Percentiles rank a stretch among this genome's conserved stretches.
Evolutionary conservation across 2,888 invertebrate genomes (phyloP).

Genomic region (Oxystoma pomonae): DNA sequence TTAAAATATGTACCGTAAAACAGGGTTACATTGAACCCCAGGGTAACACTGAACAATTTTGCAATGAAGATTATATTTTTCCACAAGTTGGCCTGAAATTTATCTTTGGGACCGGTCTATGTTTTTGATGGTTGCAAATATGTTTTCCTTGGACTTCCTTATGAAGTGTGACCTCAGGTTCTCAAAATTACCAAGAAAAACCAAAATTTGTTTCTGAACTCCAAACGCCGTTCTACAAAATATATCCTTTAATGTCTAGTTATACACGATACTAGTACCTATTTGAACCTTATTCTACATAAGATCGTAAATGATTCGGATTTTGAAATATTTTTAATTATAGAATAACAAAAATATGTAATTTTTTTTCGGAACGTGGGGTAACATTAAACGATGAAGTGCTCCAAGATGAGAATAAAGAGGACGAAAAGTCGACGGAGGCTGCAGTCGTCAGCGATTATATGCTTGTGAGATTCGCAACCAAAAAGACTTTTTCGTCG

Average conservation of each 20-base stretch:
- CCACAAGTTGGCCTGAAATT: slow-evolving; percentile 5
- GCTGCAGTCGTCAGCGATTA: too few species aligned
- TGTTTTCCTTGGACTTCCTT: too few species aligned
- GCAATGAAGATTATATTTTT: slow-evolving; percentile 7
- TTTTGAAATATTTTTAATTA: too few species aligned
- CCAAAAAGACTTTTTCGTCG: too few species aligned
- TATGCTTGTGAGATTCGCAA: too few species aligned
- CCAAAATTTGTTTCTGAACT: background rate
- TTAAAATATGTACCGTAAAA: slow-evolving; percentile 9
- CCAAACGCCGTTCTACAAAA: background rate
- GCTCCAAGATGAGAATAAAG: too few species aligned
- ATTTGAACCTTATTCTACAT: slow-evolving; percentile 7
- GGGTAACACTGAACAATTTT: slow-evolving; percentile 10
- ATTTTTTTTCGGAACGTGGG: too few species aligned
- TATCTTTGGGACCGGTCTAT: slow-evolving; percentile 4
- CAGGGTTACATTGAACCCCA: slow-evolving; percentile 7
- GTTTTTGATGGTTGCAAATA: slow-evolving; percentile 6
- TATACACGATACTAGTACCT: slow-evolving; percentile 3
- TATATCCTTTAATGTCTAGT: slow-evolving; percentile 1
- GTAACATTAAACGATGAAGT: too few species aligned
- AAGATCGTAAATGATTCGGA: too few species aligned
- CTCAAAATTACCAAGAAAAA: too few species aligned
- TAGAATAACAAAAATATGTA: too few species aligned
- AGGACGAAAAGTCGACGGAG: too few species aligned
- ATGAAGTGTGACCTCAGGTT: slow-evolving; percentile 1